Base-by-base conservation (phyloP, 2,113 vertebrate genomes). In the Gobiocypris rarus region DNA sequence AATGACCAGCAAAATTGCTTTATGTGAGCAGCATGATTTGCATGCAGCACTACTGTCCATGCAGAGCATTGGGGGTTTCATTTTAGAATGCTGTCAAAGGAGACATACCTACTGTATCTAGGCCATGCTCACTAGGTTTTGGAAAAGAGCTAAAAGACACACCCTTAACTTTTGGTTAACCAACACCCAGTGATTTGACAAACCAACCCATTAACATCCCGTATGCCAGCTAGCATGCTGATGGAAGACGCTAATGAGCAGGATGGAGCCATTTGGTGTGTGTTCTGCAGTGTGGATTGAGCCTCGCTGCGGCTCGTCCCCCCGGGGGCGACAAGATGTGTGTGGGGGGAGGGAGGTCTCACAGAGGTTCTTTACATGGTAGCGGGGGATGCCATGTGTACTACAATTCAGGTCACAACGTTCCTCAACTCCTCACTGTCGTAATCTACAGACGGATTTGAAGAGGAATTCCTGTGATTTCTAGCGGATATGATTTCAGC, bases 201-300 rank as follows among this genome's bases (percentile, higher is more conserved):
- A 78, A 78, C 56, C 76, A 61, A 24, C 15, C 38, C 56, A 78
- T 43, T 61, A 61, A 24, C 56, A 43, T 76, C 50, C 17, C 22
- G 1, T 3, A 45, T 15, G 11, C 26, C 28, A 76, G 74, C 50
- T 45, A 73, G 48, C 9, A 31, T n/a, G 28, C 34, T 41, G 9
- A 67, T 67, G 59, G 59, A 65, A 67, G 17, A 80, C 1, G 17
- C 28, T 65, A 67, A 50, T 65, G 59, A 80, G 45, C 59, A 65
- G 41, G 77, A 67, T 0, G 9, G 58, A 61, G 58, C 58, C 58
- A 79, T 65, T 65, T 80, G 77, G 77, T 22, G 58, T 79, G 58
- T 79, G n/a, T 63, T 78, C 54, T 78, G 38, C 34, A 10, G 58
- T 61, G 77, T 80, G 77, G 77, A 50, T 31, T 80, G 43, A 48